Evolutionary conservation across 2,888 invertebrate species (phyloP), one percentile per base, ranked within the genome.

Genomic region (Herminia tarsipennalis): DNA sequence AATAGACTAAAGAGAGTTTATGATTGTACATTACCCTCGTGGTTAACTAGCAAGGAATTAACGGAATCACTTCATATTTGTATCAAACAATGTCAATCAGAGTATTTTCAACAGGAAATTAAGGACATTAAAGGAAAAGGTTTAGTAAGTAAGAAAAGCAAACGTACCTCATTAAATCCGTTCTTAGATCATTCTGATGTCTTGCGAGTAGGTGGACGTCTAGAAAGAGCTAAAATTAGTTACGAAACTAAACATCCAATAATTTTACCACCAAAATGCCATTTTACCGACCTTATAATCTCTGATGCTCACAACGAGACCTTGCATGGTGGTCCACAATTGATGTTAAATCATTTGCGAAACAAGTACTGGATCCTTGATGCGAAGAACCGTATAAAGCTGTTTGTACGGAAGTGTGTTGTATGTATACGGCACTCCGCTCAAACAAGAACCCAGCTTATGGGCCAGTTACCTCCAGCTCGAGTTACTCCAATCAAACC

Each of bases 291-390:
- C 12, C 16, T 42, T 14, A 28, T 35, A 4, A 29, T 35, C 16
- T 28, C 27, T 10, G 42, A 45, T 12, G 38, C 45, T 22, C 34
- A 45, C 13, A 6, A 8, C 8, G 21, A 20, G 14, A 39, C 38
- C 4, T 10, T 38, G 8, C 33, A 29, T n/a, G 38, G 38, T 9
- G 34, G 34, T 8, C 10, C 10, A 8, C 21, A 22, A 8, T 1
- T 22, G 10, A 34, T 34, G 34, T 1, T 34, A 1, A n/a, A 4
- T n/a, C 14, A 34, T 8, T 3, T 34, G 10, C 10, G 34, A 1
- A 13, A 21, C 3, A 34, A 34, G 8, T 32, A 32, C 8, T 32
- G 32, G 32, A 32, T 32, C 4, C 4, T 32, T 6, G 3, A 18
- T 9, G 32, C 18, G 1, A 18, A 20, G 10, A 2, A 2, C 6